Evolutionary conservation across 2,888 invertebrate genomes (phyloP).

Genomic region (Apamea epomidion): DNA sequence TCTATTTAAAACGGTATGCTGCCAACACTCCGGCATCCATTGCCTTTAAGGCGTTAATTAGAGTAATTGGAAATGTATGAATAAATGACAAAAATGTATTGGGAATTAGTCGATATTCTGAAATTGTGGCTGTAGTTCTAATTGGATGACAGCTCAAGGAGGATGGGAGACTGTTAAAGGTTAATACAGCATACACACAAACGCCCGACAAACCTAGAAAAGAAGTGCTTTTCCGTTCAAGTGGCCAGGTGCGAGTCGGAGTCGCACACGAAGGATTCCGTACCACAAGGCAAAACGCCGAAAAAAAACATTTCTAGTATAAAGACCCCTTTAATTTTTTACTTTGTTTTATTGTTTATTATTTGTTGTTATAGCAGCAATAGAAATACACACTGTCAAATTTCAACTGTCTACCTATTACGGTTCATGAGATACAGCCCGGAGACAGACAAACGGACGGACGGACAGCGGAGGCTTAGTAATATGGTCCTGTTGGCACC

Average conservation of each 20-base stretch:
- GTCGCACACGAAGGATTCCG: no score
- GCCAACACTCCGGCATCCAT: constrained; percentile 35
- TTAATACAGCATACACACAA: not conserved
- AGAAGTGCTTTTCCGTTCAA: not conserved
- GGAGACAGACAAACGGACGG: no score
- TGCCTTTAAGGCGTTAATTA: constrained; percentile 47
- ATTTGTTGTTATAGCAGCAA: not conserved
- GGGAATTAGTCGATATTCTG: not conserved
- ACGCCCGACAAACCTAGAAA: not conserved
- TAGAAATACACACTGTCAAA: not conserved
- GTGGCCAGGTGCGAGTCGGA: no score
- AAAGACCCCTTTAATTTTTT: no score
- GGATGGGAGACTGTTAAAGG: not conserved
- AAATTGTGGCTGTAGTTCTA: constrained; percentile 1
- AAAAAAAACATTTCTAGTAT: no score
- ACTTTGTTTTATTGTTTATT: no score
- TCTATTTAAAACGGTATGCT: constrained; percentile 42
- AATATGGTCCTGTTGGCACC: not conserved
- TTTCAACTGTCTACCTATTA: not conserved
- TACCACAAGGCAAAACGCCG: no score
- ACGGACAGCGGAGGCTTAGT: not conserved
- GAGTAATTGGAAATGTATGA: constrained; percentile 39
- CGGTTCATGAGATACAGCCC: no score
- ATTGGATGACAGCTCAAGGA: constrained; percentile 14
- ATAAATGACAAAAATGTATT: constrained; percentile 23